Percentiles rank a stretch among this genome's conserved stretches.
Conservation (phyloP, 2,113 vertebrate genomes). For the Falcunculus frontatus region DNA sequence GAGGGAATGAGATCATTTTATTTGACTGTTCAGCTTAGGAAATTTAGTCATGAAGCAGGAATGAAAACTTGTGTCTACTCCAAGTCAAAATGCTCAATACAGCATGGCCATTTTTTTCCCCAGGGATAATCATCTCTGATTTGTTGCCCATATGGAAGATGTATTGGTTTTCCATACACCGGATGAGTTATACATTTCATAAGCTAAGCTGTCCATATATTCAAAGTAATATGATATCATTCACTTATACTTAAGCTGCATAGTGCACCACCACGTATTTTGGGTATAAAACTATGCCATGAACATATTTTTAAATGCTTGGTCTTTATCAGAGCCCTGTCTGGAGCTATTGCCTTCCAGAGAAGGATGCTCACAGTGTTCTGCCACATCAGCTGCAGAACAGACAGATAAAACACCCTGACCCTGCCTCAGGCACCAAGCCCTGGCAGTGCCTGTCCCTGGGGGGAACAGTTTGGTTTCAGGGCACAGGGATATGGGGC, state of each 20-base stretch:
- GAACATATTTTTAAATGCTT: conserved; percentile 5
- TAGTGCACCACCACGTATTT: neutral
- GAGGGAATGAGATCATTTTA: conserved; percentile 15
- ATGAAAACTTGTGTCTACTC: conserved; percentile 23
- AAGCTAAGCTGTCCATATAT: neutral
- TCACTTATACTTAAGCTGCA: neutral
- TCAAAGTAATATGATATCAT: conserved; percentile 15
- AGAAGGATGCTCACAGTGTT: neutral
- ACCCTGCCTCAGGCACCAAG: neutral
- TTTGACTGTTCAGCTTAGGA: conserved; percentile 39
- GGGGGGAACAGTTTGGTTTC: neutral
- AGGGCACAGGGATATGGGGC: rapidly evolving
- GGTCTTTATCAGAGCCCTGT: conserved; percentile 2
- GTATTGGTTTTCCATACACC: conserved; percentile 15
- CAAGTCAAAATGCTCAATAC: conserved; percentile 33
- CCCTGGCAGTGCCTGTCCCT: neutral
- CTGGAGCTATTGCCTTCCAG: neutral
- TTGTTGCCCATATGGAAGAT: conserved; percentile 54
- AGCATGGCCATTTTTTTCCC: neutral
- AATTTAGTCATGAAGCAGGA: conserved; percentile 45
- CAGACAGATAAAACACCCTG: rapidly evolving
- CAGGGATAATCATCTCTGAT: conserved; percentile 16
- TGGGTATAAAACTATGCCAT: neutral
- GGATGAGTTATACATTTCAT: conserved; percentile 37
- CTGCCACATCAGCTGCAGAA: neutral